Percentiles rank a stretch among this genome's conserved stretches.
Conservation (phyloP, 2,888 invertebrate genomes). For the Acanthosepion pharaonis region DNA sequence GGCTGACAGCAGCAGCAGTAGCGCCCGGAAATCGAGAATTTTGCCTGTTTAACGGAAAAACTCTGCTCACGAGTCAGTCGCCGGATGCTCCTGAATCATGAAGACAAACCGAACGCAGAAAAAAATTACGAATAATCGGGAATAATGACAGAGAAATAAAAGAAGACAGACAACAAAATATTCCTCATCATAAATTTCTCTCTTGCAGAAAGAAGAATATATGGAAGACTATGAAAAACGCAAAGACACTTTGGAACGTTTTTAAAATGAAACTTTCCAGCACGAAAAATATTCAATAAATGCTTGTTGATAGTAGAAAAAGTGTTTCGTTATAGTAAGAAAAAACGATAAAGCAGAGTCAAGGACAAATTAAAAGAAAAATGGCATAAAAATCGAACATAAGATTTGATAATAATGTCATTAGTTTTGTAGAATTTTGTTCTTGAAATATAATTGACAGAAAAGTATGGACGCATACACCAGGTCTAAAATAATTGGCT, state of each 20-base stretch:
- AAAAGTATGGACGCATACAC: too few relatives aligned
- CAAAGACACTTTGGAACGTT: not conserved
- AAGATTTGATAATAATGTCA: too few relatives aligned
- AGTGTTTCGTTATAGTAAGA: too few relatives aligned
- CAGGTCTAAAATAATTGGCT: too few relatives aligned
- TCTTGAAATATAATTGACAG: too few relatives aligned
- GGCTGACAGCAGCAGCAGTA: not conserved
- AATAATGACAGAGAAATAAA: not conserved
- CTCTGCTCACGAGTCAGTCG: not conserved
- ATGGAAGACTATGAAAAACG: not conserved
- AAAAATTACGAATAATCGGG: not conserved
- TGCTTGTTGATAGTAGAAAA: too few relatives aligned
- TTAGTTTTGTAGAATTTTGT: not conserved
- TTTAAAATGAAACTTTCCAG: not conserved
- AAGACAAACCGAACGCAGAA: not conserved
- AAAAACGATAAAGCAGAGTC: too few relatives aligned
- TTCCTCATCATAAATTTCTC: not conserved
- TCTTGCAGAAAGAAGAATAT: not conserved
- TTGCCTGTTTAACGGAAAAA: not conserved
- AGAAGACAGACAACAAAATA: not conserved
- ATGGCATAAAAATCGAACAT: too few relatives aligned
- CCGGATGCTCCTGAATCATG: not conserved
- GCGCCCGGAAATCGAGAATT: not conserved
- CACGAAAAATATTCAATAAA: not conserved
- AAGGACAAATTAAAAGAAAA: too few relatives aligned